These are phyloP conservation scores for Hydrocynus forskahlii DNA, from an alignment of 2,797 vertebrate genomes.

Conservation along the genomic window DNA sequence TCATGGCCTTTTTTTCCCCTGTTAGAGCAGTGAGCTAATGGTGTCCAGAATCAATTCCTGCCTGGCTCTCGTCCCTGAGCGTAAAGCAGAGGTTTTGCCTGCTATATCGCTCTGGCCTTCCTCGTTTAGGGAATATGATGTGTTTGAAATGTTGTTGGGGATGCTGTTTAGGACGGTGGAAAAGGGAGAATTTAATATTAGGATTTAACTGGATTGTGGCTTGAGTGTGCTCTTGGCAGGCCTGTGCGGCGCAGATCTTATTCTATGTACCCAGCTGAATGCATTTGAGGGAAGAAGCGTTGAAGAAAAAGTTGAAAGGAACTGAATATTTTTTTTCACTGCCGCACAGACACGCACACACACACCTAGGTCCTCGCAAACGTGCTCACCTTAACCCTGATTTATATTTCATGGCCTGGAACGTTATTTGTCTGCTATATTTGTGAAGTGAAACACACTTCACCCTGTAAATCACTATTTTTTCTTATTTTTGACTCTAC, in stretches of 20 bases:
- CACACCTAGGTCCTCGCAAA: background rate
- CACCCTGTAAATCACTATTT: background rate
- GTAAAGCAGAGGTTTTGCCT: conserved; percentile 13
- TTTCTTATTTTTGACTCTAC: background rate
- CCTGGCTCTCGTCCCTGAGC: conserved; percentile 26
- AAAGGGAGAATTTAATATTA: conserved; percentile 14
- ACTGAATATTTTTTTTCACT: background rate
- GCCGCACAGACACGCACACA: background rate
- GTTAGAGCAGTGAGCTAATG: conserved; percentile 43
- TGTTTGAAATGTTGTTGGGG: conserved; percentile 21
- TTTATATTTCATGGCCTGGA: conserved; percentile 13
- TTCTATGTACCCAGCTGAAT: conserved; percentile 11
- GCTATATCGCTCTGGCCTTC: background rate
- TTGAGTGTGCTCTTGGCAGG: background rate
- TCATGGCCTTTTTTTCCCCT: background rate
- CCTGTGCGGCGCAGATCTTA: background rate
- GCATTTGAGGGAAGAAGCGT: conserved; percentile 22
- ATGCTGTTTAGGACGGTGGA: background rate
- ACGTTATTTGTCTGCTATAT: conserved; percentile 4
- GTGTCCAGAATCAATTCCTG: conserved; percentile 55
- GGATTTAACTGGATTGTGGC: background rate
- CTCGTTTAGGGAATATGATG: conserved; percentile 23
- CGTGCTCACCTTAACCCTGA: conserved; percentile 26
- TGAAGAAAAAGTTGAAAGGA: conserved; percentile 28
- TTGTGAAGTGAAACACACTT: background rate